phyloP scores from a whole-genome alignment of 2,113 vertebrate species.

The Boulengeromyrus knoepffleri region DNA sequence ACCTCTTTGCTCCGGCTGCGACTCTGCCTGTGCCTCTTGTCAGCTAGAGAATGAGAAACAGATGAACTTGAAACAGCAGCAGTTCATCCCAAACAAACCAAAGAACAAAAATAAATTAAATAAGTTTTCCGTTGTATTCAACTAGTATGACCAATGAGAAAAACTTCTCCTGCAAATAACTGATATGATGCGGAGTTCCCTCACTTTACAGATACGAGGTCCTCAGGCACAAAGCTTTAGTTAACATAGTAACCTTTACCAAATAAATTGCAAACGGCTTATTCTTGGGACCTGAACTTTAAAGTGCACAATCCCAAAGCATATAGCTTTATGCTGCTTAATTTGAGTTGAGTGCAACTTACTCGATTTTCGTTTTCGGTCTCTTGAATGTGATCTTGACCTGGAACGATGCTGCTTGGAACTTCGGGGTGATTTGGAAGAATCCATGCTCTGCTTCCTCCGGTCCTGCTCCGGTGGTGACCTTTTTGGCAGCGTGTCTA shows the following conservation, averaged over 20 bases:
- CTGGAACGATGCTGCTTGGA: constrained; percentile 87
- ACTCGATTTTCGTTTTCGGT: constrained; percentile 80
- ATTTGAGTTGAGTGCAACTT: constrained; percentile 20
- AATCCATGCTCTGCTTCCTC: constrained; percentile 75
- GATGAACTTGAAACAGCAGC: background rate
- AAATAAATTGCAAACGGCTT: background rate
- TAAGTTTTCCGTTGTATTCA: background rate
- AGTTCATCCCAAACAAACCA: background rate
- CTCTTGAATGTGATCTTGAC: constrained; percentile 80
- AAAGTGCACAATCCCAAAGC: background rate
- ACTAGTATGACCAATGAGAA: background rate
- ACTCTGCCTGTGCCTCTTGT: constrained; percentile 81
- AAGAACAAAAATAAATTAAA: background rate
- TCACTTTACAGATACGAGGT: background rate
- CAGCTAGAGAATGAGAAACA: constrained; percentile 44
- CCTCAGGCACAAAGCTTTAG: background rate
- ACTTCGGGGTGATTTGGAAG: constrained; percentile 76
- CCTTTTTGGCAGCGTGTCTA: constrained; percentile 65
- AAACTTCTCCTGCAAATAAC: background rate
- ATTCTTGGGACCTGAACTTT: background rate
- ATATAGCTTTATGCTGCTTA: background rate
- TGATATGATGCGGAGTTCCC: background rate
- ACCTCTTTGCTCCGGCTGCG: constrained; percentile 99
- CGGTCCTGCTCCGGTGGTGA: constrained; percentile 70
- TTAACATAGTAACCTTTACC: background rate